phyloP scores from a whole-genome alignment of 2,113 vertebrate species.

The Chloropsis hardwickii region DNA sequence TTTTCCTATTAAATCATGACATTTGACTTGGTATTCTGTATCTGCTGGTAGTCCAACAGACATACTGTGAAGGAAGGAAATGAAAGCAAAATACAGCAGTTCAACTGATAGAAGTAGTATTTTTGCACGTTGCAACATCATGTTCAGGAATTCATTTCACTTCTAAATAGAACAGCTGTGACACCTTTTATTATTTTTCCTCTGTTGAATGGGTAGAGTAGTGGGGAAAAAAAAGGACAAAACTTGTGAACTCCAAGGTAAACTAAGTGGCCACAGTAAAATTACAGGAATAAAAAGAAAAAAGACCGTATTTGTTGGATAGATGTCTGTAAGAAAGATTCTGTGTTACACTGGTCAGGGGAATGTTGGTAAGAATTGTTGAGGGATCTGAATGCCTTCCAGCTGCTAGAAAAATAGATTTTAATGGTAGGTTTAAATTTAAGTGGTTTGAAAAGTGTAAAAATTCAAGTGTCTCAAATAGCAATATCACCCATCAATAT shows the following conservation, averaged over 20 bases:
- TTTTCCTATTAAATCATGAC: background rate
- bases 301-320: background rate
- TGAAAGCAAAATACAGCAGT: background rate
- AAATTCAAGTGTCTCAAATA: background rate
- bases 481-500: background rate
- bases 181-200: background rate
- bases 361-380: background rate
- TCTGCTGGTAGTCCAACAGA: background rate
- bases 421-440: too few relatives aligned
- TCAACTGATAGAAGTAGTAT: fast-evolving
- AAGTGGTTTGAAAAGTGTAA: background rate
- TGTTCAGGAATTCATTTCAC: background rate
- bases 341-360: fast-evolving
- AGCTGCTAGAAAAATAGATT: background rate
- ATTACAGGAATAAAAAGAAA: background rate
- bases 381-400: background rate
- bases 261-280: background rate
- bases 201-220: background rate
- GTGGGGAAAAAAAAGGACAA: background rate
- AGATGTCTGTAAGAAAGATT: background rate
- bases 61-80: background rate
- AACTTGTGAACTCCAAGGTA: background rate
- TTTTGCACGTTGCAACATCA: background rate
- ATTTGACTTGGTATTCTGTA: background rate
- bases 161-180: background rate